A percentile compares a stretch with the other conserved stretches of the same genome.
These are phyloP conservation scores for Bubo blakistoni DNA, from an alignment of 2,113 vertebrate genomes.

Conservation along the genomic window DNA sequence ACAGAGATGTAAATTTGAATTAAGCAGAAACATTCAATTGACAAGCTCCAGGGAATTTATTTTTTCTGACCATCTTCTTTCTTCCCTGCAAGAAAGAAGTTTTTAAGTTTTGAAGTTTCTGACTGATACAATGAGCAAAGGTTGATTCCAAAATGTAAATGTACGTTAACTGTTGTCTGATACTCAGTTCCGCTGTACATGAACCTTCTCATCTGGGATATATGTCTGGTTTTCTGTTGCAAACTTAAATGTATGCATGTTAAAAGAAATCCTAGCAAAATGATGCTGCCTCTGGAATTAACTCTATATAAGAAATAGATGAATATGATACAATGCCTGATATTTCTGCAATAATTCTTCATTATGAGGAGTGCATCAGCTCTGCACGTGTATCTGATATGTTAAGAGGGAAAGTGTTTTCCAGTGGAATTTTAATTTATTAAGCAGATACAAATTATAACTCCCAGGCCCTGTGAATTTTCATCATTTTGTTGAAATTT, in stretches of 20 bases:
- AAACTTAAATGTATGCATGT: neutral
- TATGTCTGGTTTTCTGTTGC: neutral
- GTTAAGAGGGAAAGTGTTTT: neutral
- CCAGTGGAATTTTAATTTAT: neutral
- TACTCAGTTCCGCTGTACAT: rapidly evolving
- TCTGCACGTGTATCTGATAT: neutral
- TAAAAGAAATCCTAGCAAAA: neutral
- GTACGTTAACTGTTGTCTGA: neutral
- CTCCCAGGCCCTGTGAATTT: neutral
- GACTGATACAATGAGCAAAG: neutral
- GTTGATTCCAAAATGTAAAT: neutral
- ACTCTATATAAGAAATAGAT: neutral
- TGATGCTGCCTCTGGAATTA: neutral
- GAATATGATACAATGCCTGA: neutral
- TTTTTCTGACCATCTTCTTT: neutral
- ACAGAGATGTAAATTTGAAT: neutral
- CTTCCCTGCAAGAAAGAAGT: neutral
- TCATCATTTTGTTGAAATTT: neutral
- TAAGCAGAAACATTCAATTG: neutral
- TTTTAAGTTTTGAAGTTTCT: neutral
- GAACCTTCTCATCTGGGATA: neutral
- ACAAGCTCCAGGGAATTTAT: neutral
- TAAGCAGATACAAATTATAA: neutral
- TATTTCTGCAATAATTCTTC: neutral
- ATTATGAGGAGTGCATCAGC: neutral